Evolutionary conservation across 2,888 invertebrate genomes (phyloP).

Genomic region (Heliconius aoede): DNA sequence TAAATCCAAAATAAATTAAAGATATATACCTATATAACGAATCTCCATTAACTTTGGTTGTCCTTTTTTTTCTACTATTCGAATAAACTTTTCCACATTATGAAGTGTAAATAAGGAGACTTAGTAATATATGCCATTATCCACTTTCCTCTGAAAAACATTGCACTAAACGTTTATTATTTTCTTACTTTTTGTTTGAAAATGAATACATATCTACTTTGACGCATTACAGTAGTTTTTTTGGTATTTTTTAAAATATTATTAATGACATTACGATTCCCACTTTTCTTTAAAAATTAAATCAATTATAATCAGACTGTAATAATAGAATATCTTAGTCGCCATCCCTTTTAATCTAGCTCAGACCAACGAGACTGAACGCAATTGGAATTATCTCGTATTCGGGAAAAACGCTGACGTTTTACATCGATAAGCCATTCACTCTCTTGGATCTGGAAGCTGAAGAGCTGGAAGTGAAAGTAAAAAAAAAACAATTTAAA

Average conservation of each 20-base stretch:
- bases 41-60: not conserved
- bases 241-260: not conserved
- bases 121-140: not conserved
- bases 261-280: not conserved
- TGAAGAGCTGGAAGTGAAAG: conserved; percentile 40
- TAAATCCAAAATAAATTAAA: conserved; percentile 3
- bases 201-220: not conserved
- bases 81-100: not conserved
- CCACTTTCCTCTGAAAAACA: too few relatives aligned
- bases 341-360: conserved; percentile 59
- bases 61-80: not conserved
- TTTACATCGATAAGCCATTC: conserved; percentile 50
- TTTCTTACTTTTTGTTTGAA: not conserved
- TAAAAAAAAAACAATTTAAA: not conserved
- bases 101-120: not conserved
- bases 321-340: conserved; percentile 45
- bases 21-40: not conserved
- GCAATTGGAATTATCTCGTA: conserved; percentile 74
- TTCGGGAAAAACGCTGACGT: conserved; percentile 73
- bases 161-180: not conserved
- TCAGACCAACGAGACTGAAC: conserved; percentile 56
- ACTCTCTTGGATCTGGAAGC: conserved; percentile 47
- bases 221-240: not conserved
- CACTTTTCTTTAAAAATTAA: not conserved
- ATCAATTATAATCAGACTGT: not conserved